Evolutionary conservation across 2,888 invertebrate genomes (phyloP).

Genomic region (Drosophila sordidapex): DNA sequence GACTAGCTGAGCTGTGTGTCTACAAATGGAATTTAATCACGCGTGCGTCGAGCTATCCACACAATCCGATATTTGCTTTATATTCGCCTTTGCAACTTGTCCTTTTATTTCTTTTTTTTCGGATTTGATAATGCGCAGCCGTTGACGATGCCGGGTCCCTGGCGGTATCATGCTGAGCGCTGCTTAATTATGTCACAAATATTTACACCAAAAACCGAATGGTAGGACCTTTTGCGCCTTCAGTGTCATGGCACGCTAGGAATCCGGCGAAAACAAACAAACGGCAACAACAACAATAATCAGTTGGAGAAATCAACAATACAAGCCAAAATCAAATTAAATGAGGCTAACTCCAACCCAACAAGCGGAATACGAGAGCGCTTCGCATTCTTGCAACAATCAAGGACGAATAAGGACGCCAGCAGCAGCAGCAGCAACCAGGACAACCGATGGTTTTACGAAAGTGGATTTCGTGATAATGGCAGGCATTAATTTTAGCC

Average conservation of each 20-base stretch:
- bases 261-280: constrained; percentile 60
- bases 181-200: constrained; percentile 80
- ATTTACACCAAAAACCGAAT: constrained; percentile 70
- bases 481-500: constrained; percentile 68
- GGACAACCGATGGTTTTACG: constrained; percentile 42
- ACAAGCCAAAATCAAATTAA: constrained; percentile 62
- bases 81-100: constrained; percentile 64
- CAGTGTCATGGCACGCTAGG: constrained; percentile 71
- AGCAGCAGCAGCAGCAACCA: constrained; percentile 23
- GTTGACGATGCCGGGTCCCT: constrained; percentile 31
- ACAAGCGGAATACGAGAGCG: constrained; percentile 12
- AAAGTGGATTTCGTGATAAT: constrained; percentile 73
- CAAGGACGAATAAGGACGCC: constrained; percentile 70
- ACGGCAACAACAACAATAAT: constrained; percentile 29
- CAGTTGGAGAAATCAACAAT: constrained; percentile 35
- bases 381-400: constrained; percentile 49
- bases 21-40: constrained; percentile 80
- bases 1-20: constrained; percentile 47
- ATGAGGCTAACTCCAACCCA: constrained; percentile 38
- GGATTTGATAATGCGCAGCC: constrained; percentile 66
- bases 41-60: constrained; percentile 61
- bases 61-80: constrained; percentile 72
- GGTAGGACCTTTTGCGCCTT: constrained; percentile 55
- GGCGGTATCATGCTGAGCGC: constrained; percentile 57
- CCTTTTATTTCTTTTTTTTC: constrained; percentile 30